Evolutionary conservation across 2,888 invertebrate species (phyloP), one percentile per base, ranked within the genome.

Genomic region (Pollenia labialis): DNA sequence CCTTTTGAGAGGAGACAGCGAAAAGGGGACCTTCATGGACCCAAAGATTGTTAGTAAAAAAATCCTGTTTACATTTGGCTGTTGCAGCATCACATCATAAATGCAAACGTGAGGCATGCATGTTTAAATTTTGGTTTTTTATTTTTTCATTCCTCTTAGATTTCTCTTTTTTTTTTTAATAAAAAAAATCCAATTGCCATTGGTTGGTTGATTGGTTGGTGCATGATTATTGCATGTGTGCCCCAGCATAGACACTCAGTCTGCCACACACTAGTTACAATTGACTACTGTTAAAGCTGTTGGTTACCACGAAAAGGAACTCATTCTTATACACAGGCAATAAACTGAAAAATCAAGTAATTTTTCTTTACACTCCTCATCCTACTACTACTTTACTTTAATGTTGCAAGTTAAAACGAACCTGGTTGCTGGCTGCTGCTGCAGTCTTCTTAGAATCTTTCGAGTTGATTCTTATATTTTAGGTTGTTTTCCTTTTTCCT

Each of bases 31-130:
- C 32, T 58, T 76, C 82, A 60, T 44, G 10, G 11, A 23, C 11
- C 14, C 52, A 60, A 58, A 82, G 64, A 66, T 12, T 56, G 11
- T 60, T 64, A 82, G 80, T 23, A 23, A 23, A 23, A 23, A 85
- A 84, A 79, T 83, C 76, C 79, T 85, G 84, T 87, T 85, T 84
- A 46, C 14, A 44, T 74, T 46, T 52, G 50, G 58, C 16, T 58
- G 75, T 18, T 50, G 69, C 81, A 71, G 44, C 87, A 77, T 60
- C 75, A 79, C 88, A 85, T 85, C 87, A 88, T 85, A 86, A 88
- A 87, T 87, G 88, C 85, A 87, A 80, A 85, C 88, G 88, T 88
- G 88, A 88, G 88, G 77, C 88, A 88, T 87, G 87, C 81, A 71
- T 79, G 81, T 74, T 84, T 81, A 72, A 83, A 74, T 62, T 77